Evolutionary conservation across 2,113 vertebrate species (phyloP), one percentile per base, ranked within the genome.

Genomic region (Ursus arctos): DNA sequence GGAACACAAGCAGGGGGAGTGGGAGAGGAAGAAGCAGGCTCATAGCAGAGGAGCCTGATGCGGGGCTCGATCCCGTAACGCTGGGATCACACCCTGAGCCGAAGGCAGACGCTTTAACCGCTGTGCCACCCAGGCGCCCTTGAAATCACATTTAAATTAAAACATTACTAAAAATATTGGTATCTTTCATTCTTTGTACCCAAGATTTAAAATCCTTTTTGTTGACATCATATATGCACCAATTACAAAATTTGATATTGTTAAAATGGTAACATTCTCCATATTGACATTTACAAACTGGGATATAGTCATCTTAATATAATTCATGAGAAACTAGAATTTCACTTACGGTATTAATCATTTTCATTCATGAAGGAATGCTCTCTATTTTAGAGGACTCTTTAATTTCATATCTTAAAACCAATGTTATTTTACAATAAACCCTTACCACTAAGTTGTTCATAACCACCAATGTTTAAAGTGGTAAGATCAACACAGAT

Each of bases 391-490:
- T 80, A 85, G 21, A 94, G 9, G 3, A 57, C 21, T 65, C 65
- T 59, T 91, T 71, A 79, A 82, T 89, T 47, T 86, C 15, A 88
- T 76, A 21, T 91, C 57, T 81, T 65, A 72, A 97, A 95, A 61
- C 43, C 61, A 65, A 16, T 72, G 18, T 79, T 94, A 94, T 90
- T 92, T 94, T 71, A 76, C 11, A 95, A 53, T 81, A 88, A 90
- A 83, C 49, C 24, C 36, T 95, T 80, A 49, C 40, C 61, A 51
- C 31, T 77, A 83, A 40, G 55, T 79, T 92, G 15, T n/a, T 67
- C 28, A 28, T 65, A 89, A 55, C 24, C 59, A 28, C 31, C 61
- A 53, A 21, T 72, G 24, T 55, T 91, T 89, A 51, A 84, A 85
- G 36, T 7, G 6, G 53, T 81, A 43, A 65, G n/a, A 83, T 79